phyloP scores from a whole-genome alignment of 2,797 vertebrate species.

The Xenops minutus region DNA sequence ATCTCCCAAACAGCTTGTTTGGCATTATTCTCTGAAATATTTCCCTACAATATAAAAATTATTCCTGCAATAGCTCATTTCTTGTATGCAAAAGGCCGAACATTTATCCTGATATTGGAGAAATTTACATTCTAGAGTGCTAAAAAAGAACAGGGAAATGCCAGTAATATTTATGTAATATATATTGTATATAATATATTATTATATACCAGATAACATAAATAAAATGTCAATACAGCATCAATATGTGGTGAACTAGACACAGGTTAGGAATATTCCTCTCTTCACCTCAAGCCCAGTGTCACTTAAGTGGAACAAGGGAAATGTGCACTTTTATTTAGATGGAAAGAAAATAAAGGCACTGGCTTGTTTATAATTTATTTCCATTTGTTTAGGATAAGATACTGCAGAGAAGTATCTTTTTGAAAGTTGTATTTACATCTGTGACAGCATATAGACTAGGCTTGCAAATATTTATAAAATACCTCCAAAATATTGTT shows the following conservation, averaged over 20 bases:
- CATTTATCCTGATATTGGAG: background rate
- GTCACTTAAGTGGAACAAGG: background rate
- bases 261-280: background rate
- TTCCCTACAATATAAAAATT: background rate
- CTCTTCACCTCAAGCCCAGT: background rate
- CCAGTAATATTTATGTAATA: background rate
- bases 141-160: background rate
- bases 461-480: slow-evolving; percentile 21
- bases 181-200: background rate
- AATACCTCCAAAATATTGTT: background rate
- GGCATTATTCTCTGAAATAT: background rate
- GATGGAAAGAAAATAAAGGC: background rate
- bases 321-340: background rate
- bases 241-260: background rate
- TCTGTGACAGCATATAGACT: background rate
- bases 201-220: background rate
- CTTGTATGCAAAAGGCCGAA: background rate
- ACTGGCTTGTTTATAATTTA: background rate
- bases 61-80: background rate
- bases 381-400: slow-evolving; percentile 1
- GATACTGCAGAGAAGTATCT: background rate
- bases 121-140: background rate
- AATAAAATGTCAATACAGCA: background rate
- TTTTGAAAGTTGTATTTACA: background rate
- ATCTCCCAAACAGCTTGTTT: background rate